A percentile compares a stretch with the other conserved stretches of the same genome.
These are phyloP conservation scores for Diorhabda elongata DNA, from an alignment of 1,140 invertebrate genomes.

Conservation along the genomic window DNA sequence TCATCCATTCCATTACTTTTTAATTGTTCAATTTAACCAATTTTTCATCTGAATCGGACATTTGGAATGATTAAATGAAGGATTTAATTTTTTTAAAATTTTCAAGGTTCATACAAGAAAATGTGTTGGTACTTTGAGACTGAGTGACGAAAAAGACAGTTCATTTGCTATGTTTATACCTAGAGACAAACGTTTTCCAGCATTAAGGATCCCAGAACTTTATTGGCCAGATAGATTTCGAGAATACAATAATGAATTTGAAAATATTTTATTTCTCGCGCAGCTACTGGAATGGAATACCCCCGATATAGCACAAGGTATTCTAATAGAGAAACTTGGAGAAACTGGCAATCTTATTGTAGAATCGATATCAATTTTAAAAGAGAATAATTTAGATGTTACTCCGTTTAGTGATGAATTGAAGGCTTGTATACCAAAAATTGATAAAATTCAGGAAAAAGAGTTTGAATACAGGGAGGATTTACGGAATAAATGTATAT, in stretches of 20 bases:
- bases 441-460: constrained; percentile 53
- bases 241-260: constrained; percentile 53
- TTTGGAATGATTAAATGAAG: no score
- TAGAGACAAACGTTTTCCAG: constrained; percentile 67
- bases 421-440: constrained; percentile 54
- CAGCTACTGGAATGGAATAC: constrained; percentile 65
- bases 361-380: constrained; percentile 74
- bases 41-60: no score
- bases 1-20: no score
- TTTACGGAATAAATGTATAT: constrained; percentile 75
- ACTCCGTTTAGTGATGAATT: constrained; percentile 61
- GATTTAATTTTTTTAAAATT: background rate
- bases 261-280: constrained; percentile 63
- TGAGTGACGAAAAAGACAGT: constrained; percentile 55
- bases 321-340: constrained; percentile 56
- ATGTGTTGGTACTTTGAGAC: constrained; percentile 63
- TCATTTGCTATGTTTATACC: constrained; percentile 63
- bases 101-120: constrained; percentile 57
- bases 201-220: constrained; percentile 60
- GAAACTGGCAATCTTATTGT: constrained; percentile 66
- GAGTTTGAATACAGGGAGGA: constrained; percentile 66
- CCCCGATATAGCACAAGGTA: constrained; percentile 52
- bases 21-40: no score
- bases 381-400: constrained; percentile 70
- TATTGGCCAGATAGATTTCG: constrained; percentile 60